Conservation (phyloP, 2,888 invertebrate species). For the Andrena chrysosceles region DNA sequence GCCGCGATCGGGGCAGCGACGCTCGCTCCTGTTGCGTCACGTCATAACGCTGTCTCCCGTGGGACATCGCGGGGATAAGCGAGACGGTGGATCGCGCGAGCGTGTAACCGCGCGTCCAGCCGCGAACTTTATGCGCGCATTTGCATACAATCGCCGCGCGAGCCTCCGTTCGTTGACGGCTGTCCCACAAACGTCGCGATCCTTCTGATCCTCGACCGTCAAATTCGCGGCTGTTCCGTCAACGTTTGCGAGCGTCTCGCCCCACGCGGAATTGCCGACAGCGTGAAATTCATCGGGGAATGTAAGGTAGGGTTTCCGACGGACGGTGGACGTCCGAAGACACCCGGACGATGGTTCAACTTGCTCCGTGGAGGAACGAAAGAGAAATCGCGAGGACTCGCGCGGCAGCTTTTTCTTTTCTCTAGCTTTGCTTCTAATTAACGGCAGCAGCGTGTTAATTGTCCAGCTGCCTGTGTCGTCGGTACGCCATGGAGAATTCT, state of each 20-base stretch:
- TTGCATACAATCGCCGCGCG: conserved; percentile 62
- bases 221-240: conserved; percentile 31
- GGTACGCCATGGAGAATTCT: conserved; percentile 64
- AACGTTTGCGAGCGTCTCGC: not conserved
- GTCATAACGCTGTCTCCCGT: conserved; percentile 26
- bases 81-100: conserved; percentile 29
- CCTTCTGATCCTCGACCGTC: conserved; percentile 32
- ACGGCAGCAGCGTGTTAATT: conserved; percentile 73
- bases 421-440: conserved; percentile 74
- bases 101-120: conserved; percentile 31
- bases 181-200: conserved; percentile 43
- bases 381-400: conserved; percentile 55
- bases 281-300: too few species aligned
- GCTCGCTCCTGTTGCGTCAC: conserved; percentile 26
- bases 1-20: not conserved
- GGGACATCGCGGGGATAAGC: conserved; percentile 30
- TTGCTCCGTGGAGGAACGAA: conserved; percentile 19
- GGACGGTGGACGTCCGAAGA: too few species aligned
- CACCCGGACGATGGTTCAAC: too few species aligned
- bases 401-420: conserved; percentile 43
- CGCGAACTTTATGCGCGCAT: conserved; percentile 52
- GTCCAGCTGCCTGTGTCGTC: conserved; percentile 61
- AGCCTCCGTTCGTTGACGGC: conserved; percentile 18
- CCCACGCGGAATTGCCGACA: not conserved
- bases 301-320: too few species aligned